Percentiles rank a stretch among this genome's conserved stretches.
phyloP scores from a whole-genome alignment of 2,888 invertebrate genomes.

The Prenolepis imparis region DNA sequence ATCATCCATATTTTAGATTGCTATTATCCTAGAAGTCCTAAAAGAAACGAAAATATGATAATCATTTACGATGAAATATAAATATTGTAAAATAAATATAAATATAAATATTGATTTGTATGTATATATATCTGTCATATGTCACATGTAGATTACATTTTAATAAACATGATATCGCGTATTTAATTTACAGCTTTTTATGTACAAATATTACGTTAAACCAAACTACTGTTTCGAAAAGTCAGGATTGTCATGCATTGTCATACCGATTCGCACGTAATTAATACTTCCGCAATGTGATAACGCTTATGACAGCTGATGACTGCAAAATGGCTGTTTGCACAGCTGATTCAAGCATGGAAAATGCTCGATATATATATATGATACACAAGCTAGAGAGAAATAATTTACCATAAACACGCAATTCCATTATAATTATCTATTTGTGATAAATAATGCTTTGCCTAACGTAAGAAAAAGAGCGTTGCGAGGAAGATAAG shows the following conservation, averaged over 20 bases:
- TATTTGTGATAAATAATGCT: neutral
- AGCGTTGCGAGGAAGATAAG: neutral
- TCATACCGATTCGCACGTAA: neutral
- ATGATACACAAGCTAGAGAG: neutral
- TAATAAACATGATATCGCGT: neutral
- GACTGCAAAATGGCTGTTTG: neutral
- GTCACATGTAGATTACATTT: neutral
- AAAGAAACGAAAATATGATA: neutral
- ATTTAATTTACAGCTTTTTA: neutral
- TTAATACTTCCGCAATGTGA: neutral
- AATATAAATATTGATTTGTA: neutral
- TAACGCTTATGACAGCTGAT: constrained; percentile 8
- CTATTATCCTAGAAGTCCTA: neutral
- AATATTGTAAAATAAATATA: too few relatives aligned
- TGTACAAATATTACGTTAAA: constrained; percentile 1
- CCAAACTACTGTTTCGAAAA: neutral
- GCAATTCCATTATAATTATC: neutral
- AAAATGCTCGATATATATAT: neutral
- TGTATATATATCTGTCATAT: neutral
- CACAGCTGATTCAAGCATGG: constrained; percentile 29
- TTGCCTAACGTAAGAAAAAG: neutral
- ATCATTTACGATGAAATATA: neutral
- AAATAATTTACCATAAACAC: neutral
- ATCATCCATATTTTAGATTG: constrained; percentile 76
- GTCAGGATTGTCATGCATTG: neutral